Evolutionary conservation across 2,797 vertebrate species (phyloP), one percentile per base, ranked within the genome.

Genomic region (Syndactyla subalaris): DNA sequence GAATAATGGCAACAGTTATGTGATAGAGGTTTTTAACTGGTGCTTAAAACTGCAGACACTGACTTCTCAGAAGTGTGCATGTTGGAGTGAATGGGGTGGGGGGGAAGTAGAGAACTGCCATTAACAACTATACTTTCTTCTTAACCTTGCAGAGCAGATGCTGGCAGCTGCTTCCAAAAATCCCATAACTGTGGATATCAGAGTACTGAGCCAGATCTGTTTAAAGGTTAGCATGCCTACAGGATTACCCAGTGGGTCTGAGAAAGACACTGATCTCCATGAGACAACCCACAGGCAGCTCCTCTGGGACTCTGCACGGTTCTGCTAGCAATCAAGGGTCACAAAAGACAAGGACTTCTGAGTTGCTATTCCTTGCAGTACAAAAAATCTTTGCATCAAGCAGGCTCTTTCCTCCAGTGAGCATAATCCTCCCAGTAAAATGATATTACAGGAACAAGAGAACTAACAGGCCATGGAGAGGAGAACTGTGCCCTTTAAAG

Each of bases 1-100:
- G 52, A 82, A 89, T 79, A 88, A 92, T 39, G 70, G 86, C 67
- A 94, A 92, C 48, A 82, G 76, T 67, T 95, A 57, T 12, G 66
- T 4, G 82, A 94, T 0, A 75, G 29, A 77, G 36, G 14, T 93
- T 75, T 93, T 68, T 45, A 79, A 72, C 68, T 36, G 5, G 22
- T 89, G 62, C 43, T 73, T 63, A 39, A 92, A 95, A 89, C 54
- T 80, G 87, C 54, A 90, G 30, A 74, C 73, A 71, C 61, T 26
- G 46, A 66, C n/a, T 95, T 87, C 49, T 75, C 85, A 89, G 78
- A 87, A 67, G 17, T 23, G 6, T 49, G n/a, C 9, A 2, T 12
- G 48, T 19, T 62, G 26, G 43, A 75, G 10, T 22, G 20, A 72
- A 81, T 8, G 12, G 20, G 22, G 22, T 17, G 4, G 39, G 41